Base-by-base conservation (phyloP, 2,113 vertebrate species). In the Noturus placidus region DNA sequence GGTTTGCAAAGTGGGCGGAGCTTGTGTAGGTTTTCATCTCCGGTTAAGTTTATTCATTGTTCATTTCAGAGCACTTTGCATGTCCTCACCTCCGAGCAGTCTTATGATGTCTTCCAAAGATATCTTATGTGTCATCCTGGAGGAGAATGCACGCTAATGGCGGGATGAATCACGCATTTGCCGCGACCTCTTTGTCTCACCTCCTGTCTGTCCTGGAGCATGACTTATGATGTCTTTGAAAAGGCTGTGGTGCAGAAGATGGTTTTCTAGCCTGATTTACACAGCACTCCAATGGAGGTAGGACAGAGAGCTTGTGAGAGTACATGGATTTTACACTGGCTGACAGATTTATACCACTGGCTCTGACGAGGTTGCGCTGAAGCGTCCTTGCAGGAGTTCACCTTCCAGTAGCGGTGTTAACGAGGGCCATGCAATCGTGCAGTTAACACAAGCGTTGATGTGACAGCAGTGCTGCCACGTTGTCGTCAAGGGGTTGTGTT, bases 341-440 rank as follows among this genome's bases (percentile, higher is more conserved):
- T 84, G 82, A 85, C 72, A 89, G 90, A 90, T 85, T 89, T 91
- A 87, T 84, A 83, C 83, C 67, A 52, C 54, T 0, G 25, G n/a
- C 77, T 19, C 50, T 7, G 63, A 61, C 78, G 77, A 86, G 87
- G 86, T 88, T 72, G 57, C 50, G 81, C 81, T 38, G 46, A 80
- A 87, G 72, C n/a, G 87, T 88, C 90, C 89, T 88, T 91, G 87
- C 56, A 33, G 65, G 69, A 82, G 20, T 69, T 30, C 67, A 35
- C 61, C 79, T 33, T 87, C 76, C 3, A 7, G 76, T 56, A 6
- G 30, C 33, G 74, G n/a, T 27, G 67, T 76, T 86, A 72, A 88
- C 72, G 72, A 81, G 52, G 30, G 17, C 33, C 33, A 1, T 50
- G 70, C 38, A 35, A 22, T 38, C 22, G 20, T 30, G 67, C 22